Percentiles rank a stretch among this genome's conserved stretches.
phyloP scores from a whole-genome alignment of 2,888 invertebrate species.

The Hecatera dysodea region DNA sequence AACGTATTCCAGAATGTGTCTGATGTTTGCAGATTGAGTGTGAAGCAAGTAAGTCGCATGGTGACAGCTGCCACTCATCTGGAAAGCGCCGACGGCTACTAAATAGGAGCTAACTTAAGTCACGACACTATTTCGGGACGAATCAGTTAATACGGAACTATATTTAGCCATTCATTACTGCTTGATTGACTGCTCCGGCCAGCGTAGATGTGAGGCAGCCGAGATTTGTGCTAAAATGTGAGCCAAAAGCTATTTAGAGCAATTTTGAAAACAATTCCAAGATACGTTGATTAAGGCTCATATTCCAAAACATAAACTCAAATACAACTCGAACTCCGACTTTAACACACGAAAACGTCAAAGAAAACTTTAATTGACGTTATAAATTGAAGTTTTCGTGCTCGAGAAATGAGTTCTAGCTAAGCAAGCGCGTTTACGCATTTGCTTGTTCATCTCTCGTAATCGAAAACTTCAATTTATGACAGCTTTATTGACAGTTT shows the following conservation, averaged over 20 bases:
- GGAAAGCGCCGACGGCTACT: constrained; percentile 69
- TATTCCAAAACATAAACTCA: no score
- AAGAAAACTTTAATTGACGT: no score
- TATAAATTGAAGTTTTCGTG: no score
- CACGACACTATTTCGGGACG: constrained; percentile 57
- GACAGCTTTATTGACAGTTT: no score
- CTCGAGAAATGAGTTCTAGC: no score
- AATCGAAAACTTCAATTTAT: no score
- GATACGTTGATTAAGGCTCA: constrained; percentile 20
- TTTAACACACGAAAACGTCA: no score
- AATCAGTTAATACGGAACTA: constrained; percentile 48
- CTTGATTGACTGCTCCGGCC: constrained; percentile 44
- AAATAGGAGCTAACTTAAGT: constrained; percentile 64
- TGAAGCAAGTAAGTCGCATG: constrained; percentile 70
- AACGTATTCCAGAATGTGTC: constrained; percentile 64
- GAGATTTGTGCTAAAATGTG: constrained; percentile 22
- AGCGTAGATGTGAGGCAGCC: constrained; percentile 1
- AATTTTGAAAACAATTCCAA: constrained; percentile 20
- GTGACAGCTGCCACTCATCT: constrained; percentile 77
- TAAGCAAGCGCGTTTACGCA: no score
- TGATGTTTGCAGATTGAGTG: constrained; percentile 79
- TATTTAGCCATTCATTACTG: constrained; percentile 51
- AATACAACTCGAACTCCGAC: no score
- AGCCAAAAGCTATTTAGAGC: constrained; percentile 10
- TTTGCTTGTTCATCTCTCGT: no score